Evolutionary conservation across 1,140 invertebrate genomes (phyloP), one percentile per base, ranked within the genome.

Genomic region (Drosophila aff.): DNA sequence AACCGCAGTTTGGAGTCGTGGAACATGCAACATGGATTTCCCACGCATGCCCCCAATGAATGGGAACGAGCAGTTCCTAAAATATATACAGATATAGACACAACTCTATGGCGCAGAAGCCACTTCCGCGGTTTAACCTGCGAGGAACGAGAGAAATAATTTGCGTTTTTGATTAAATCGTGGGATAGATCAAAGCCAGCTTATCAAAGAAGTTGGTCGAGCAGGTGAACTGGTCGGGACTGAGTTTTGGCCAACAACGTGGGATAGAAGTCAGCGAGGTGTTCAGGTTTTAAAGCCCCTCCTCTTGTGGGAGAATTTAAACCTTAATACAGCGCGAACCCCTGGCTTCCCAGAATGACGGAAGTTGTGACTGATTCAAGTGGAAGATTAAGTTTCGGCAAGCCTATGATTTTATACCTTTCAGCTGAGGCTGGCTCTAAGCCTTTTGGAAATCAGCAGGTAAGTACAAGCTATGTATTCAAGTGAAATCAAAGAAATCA

Each of bases 151-250:
- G n/a, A 44, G 57, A 40, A 47, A 68, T 50, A 77, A 91, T 91
- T 91, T 87, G 82, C 87, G 86, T 82, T 91, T 91, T 91, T 91
- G 86, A 91, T 91, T 91, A 81, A 91, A 86, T 91, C 86, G 82
- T 91, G 86, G 86, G 86, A 91, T 86, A 91, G 74, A 85, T 77
- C 78, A 78, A 68, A 78, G 71, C 58, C 49, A 58, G 23, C 67
- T 84, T 87, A 87, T 87, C 79, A 82, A 44, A 79, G 50, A 44
- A 60, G 46, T 55, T 53, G 36, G 18, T 43, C 65, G 36, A 62
- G 50, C 60, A 79, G 66, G 71, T 79, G 71, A 72, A 79, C 60
- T 57, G 49, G 62, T 68, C 57, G 62, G 49, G 16, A 40, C 16
- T 26, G 41, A 18, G 40, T 18, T 43, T 23, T 60, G 28, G 26